These are phyloP conservation scores for Scleropages formosus DNA, from an alignment of 2,797 vertebrate species.

Conservation along the genomic window DNA sequence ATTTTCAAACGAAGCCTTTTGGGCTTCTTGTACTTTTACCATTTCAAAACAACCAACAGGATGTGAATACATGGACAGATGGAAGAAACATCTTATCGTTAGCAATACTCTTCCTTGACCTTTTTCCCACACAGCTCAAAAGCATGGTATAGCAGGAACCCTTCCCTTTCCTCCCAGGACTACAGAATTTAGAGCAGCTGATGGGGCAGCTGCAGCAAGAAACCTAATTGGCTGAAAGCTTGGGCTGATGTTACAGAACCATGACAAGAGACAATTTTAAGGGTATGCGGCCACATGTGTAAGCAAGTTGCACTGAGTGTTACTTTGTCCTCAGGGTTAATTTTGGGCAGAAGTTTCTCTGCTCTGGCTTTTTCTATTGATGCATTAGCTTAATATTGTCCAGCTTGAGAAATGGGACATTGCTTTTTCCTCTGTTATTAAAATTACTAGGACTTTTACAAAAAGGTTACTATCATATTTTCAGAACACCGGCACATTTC, in stretches of 20 bases:
- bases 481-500: too few species aligned
- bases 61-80: too few species aligned
- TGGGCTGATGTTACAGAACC: neutral
- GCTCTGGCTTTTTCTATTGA: neutral
- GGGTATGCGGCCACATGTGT: neutral
- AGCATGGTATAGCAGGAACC: neutral
- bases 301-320: neutral
- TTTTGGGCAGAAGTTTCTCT: neutral
- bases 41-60: too few species aligned
- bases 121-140: neutral
- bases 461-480: too few species aligned
- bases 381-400: neutral
- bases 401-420: neutral
- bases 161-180: neutral
- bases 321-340: slow-evolving; percentile 12
- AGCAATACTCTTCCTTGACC: neutral
- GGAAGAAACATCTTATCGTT: neutral
- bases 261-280: neutral
- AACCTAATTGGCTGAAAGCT: neutral
- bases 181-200: too few species aligned
- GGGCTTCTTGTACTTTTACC: too few species aligned
- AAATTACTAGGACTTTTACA: too few species aligned
- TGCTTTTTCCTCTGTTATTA: too few species aligned
- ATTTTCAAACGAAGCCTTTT: too few species aligned
- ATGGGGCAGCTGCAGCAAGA: neutral